Evolutionary conservation across 2,888 invertebrate genomes (phyloP), one percentile per base, ranked within the genome.

Genomic region (Hanleya hanleyi): DNA sequence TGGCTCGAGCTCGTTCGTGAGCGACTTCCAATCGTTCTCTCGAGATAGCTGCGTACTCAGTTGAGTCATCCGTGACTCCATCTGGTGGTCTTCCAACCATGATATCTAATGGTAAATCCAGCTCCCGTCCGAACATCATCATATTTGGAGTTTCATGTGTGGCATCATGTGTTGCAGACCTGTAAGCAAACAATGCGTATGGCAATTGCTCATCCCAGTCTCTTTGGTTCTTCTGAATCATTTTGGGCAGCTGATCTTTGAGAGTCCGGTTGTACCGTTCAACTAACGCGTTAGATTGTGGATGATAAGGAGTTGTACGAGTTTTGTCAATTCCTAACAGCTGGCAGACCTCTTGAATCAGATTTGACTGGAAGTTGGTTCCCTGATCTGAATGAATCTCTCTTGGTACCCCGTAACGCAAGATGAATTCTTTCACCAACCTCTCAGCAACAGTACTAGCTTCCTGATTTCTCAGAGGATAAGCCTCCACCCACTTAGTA

Each of bases 241-340:
- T 65, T 37, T 49, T 67, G 29, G 68, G 64, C 15, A 77, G 47
- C 70, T 71, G 72, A n/a, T 71, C 66, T 37, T 70, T 36, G 3
- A 77, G 4, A 1, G 72, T 77, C 26, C 67, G 67, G 29, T 74
- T 78, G 32, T 61, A 61, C 51, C 78, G 22, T 49, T 77, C 77
- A 3, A 75, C 72, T 7, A 75, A 37, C n/a, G 77, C 78, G 36
- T 75, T 73, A 47, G 71, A 69, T 35, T 70, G 71, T 15, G 77
- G 77, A 62, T 75, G 70, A 49, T 68, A 78, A 5, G 75, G 65
- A 0, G 78, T 77, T 7, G 78, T 78, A 32, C 72, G 38, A n/a
- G 77, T 72, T 62, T 77, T 71, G 5, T 73, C 47, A 29, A 76
- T 76, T 3, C 51, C 72, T 26, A 78, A 35, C 12, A 71, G 18